Evolutionary conservation across 2,888 invertebrate genomes (phyloP), one percentile per base, ranked within the genome.

Genomic region (Ophion slaviceki): DNA sequence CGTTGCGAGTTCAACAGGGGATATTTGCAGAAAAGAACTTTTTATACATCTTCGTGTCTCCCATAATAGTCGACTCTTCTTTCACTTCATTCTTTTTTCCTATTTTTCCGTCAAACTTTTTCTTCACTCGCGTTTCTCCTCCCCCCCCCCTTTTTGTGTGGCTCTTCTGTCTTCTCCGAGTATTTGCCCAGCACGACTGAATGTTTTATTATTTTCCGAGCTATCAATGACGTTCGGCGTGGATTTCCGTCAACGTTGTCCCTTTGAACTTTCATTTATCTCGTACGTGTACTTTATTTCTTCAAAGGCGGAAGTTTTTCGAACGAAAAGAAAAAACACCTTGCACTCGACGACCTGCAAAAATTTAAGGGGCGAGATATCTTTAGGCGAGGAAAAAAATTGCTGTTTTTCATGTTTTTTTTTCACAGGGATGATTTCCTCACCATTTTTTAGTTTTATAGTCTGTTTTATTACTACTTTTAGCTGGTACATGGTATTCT

Each of bases 21-120:
- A 83, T 77, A 81, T 80, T 82, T 78, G 72, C 64, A 79, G 66
- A 76, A 80, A 82, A 72, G 76, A 80, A 82, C 80, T 75, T 79
- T 74, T 80, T 77, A 62, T 72, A 67, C 74, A 53, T 74, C 53
- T 57, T 68, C 66, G 64, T 77, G 72, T 80, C 68, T 77, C 72
- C 59, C 47, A 70, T 68, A 45, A 59, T 59, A 32, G 75, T 53
- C 20, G 67, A 66, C 70, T 81, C 47, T 62, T 20, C 14, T 71
- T 80, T 64, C 53, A 57, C 24, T 68, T 64, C 64, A 68, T 81
- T 82, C 62, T 67, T 64, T 57, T 72, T 45, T n/a, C 40, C 57
- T n/a, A 68, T 77, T 47, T 79, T 47, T 79, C 36, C 59, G 28
- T 62, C 62, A n/a, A 62, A 78, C 61, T 40, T 47, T 36, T 74